These are phyloP conservation scores for Noctua comes DNA, from an alignment of 2,888 invertebrate species.

Conservation along the genomic window DNA sequence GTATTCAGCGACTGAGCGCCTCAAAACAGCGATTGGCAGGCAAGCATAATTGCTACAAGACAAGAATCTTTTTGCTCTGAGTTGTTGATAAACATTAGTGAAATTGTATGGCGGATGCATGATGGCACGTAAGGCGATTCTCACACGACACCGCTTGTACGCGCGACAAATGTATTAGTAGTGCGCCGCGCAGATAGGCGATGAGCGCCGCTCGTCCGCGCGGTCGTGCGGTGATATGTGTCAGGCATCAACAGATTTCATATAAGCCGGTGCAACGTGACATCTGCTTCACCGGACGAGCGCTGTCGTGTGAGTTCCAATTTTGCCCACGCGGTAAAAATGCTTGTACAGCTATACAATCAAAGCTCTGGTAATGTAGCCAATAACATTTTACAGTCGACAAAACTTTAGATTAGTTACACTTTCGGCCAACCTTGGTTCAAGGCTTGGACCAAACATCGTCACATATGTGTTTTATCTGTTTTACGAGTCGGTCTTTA, in stretches of 20 bases:
- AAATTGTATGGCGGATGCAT: neutral
- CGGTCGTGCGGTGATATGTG: neutral
- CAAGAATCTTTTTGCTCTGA: neutral
- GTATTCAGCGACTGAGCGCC: neutral
- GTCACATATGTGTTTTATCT: slow-evolving; percentile 54
- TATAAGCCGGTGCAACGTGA: neutral
- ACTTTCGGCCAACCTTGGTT: slow-evolving; percentile 19
- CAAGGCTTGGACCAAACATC: slow-evolving; percentile 35
- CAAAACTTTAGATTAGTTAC: neutral
- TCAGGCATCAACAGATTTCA: neutral
- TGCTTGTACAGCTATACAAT: neutral
- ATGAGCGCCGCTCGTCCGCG: neutral
- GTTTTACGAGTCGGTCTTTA: slow-evolving; percentile 57
- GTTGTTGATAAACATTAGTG: neutral
- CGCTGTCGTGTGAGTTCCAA: neutral
- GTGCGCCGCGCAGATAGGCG: neutral
- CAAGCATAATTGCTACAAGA: neutral
- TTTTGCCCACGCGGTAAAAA: neutral
- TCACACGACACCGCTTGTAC: neutral
- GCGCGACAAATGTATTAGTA: neutral
- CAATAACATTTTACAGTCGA: neutral
- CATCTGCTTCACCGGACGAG: neutral
- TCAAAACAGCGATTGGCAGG: neutral
- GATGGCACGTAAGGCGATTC: neutral
- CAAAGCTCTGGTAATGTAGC: neutral